Percentiles rank a stretch among this genome's conserved stretches.
Evolutionary conservation across 92 coral and sea anemone species (phyloP).

Genomic region (Umimayanthus kanabou): DNA sequence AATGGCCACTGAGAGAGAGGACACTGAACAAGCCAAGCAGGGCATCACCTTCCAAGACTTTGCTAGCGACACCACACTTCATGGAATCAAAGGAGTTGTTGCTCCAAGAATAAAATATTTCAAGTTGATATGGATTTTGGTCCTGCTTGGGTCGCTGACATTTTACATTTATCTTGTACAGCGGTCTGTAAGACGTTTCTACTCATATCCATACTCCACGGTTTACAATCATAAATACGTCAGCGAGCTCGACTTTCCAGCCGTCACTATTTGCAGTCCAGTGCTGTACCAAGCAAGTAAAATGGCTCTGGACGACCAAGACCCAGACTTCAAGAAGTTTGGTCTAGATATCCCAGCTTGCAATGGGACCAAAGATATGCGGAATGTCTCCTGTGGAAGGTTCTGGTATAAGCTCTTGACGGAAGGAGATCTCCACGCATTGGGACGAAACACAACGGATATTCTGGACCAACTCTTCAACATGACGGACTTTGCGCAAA

Average conservation of each 20-base stretch:
- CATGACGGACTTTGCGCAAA: conserved; percentile 8
- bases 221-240: conserved; percentile 16
- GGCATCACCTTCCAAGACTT: not conserved
- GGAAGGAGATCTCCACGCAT: too few relatives aligned
- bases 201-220: conserved; percentile 26
- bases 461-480: not conserved
- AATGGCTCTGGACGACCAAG: not conserved
- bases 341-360: conserved; percentile 33
- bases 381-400: not conserved
- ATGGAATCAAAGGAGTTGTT: conserved; percentile 34
- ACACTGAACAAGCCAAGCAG: not conserved
- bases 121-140: conserved; percentile 17
- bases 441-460: not conserved
- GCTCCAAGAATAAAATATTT: conserved; percentile 23
- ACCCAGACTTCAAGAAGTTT: not conserved
- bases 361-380: not conserved
- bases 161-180: conserved; percentile 25
- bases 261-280: conserved; percentile 33
- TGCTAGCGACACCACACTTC: conserved; percentile 33
- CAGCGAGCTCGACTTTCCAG: conserved; percentile 26
- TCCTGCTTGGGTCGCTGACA: conserved; percentile 9
- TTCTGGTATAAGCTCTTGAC: not conserved
- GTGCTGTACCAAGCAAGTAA: not conserved
- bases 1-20: conserved; percentile 3
- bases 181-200: conserved; percentile 31